Base-by-base conservation (phyloP, 2,113 vertebrate genomes). In the Malurus elegans region DNA sequence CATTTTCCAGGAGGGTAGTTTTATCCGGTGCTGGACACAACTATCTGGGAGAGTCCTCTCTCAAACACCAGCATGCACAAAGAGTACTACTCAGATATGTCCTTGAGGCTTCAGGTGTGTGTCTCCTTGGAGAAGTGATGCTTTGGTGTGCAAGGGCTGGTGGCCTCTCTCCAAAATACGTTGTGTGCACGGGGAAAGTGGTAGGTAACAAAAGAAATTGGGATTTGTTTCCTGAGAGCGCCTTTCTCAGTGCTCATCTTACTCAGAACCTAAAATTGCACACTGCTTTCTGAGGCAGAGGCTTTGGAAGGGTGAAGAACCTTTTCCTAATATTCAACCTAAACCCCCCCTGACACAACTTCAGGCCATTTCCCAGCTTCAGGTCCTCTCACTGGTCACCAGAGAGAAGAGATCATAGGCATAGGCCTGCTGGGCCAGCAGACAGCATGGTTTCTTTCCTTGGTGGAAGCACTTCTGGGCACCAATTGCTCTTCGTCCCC, bases 401-500 rank as follows among this genome's bases (percentile, higher is more conserved):
- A 36, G 21, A 36, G 72, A 48, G 42, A 17, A 34, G 13, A 32
- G 53, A 32, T 50, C 72, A 38, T 38, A 38, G 38, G 38, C 38
- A 38, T 38, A 38, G 38, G 38, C 38, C 38, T 38, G 38, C 38
- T 38, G 3, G 29, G 25, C 54, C 2, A 4, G 34, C 26, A 50
- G 44, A 6, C 17, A 54, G 31, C 15, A 10, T 45, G 12, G 17
- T 75, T 79, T n/a, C 32, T 70, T 50, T 70, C 8, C 20, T 80
- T 75, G 36, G 18, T 57, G 31, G 29, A 47, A 60, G 29, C 15
- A 19, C 9, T 79, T 75, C n/a, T 53, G 56, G 29, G 17, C n/a
- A 66, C 11, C 4, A 8, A 2, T 18, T 4, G 1, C n/a, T 8
- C 5, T 66, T 51, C 5, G 4, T 70, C 47, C 20, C 32, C 2